Base-by-base conservation (phyloP, 2,113 vertebrate species). In the Clupea harengus region DNA sequence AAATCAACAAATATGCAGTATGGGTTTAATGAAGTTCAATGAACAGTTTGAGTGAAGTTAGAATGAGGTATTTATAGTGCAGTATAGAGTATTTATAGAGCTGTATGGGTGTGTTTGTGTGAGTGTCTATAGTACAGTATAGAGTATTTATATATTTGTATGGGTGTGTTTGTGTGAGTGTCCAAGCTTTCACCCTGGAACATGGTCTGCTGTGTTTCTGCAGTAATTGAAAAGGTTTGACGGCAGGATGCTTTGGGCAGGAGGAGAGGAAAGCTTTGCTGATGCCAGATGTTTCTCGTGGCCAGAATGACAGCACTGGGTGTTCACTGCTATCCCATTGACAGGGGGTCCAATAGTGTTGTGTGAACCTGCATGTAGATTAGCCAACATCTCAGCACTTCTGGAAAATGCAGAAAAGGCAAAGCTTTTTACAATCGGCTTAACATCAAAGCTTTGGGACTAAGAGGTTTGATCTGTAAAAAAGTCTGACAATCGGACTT, bases 141-240 rank as follows among this genome's bases (percentile, higher is more conserved):
- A 39, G 39, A 39, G 39, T 39, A 39, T 39, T 39, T 39, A 39
- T 8, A 4, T 47, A 28, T 81, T 25, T 86, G 50, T 87, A 18
- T 20, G 72, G 84, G 67, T 83, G 82, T 4, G 46, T 80, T 28
- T 54, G 81, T 81, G 50, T n/a, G 22, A 15, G 78, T 28, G 82
- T 45, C 25, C 46, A 50, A 85, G 87, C 13, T 82, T 17, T 60
- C 52, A 87, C 64, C 81, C 64, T 49, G n/a, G 80, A 81, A 25
- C 15, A 39, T 85, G 47, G 82, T 83, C 82, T 45, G 83, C 20
- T 88, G 75, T 72, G 83, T 81, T 89, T 89, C 84, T 87, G 64
- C 81, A 88, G 78, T 90, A 90, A 90, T 91, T 86, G 87, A 91
- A 86, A 88, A 75, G 85, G 57, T 82, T 87, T 85, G 80, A 60